A percentile compares a stretch with the other conserved stretches of the same genome.
Evolutionary conservation across 2,113 vertebrate genomes (phyloP).

Genomic region (Carettochelys insculpta): DNA sequence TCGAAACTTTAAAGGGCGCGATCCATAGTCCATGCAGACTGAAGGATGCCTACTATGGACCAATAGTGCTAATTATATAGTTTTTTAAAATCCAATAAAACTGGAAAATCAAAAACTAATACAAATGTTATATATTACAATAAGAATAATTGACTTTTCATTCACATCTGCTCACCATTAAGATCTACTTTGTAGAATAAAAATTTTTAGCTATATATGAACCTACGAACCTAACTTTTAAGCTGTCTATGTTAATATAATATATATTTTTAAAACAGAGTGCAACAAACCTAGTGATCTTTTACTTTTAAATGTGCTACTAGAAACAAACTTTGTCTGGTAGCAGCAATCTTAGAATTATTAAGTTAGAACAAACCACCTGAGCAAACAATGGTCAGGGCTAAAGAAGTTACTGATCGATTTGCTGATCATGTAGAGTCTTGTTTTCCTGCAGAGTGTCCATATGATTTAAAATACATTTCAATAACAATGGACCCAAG

Average conservation of each 20-base stretch:
- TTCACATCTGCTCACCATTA: background rate
- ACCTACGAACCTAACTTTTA: background rate
- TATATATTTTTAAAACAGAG: background rate
- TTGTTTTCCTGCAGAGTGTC: conserved; percentile 1
- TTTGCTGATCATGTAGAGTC: background rate
- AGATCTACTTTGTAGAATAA: too few relatives aligned
- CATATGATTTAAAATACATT: background rate
- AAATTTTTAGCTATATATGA: too few relatives aligned
- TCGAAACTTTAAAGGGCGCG: too few relatives aligned
- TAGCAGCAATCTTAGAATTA: background rate
- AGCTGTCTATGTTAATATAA: background rate
- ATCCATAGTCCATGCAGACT: too few relatives aligned
- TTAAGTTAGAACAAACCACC: conserved; percentile 4
- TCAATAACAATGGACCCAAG: background rate
- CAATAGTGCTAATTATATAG: too few relatives aligned
- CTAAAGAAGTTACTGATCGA: background rate
- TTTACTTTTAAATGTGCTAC: background rate
- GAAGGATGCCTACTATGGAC: too few relatives aligned
- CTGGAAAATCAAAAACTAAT: background rate
- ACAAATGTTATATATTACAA: background rate
- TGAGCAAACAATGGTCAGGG: background rate
- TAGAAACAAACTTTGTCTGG: background rate
- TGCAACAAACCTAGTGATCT: background rate
- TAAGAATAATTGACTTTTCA: background rate
- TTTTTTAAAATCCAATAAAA: too few relatives aligned